Percentiles rank a stretch among this genome's conserved stretches.
Evolutionary conservation across 1,140 invertebrate species (phyloP).

Genomic region (Augochlora pura): DNA sequence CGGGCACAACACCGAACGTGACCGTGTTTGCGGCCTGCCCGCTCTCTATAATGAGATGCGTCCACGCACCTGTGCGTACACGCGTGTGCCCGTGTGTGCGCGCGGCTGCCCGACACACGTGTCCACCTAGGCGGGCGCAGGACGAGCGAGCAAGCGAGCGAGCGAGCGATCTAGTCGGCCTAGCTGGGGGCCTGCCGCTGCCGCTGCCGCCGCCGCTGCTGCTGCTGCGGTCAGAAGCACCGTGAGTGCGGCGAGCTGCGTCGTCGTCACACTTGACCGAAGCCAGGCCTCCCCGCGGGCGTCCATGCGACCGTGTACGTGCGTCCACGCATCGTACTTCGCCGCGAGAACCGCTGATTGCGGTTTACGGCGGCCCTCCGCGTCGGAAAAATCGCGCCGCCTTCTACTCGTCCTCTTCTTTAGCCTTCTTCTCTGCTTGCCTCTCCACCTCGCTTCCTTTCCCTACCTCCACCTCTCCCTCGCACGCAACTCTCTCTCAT

Average conservation of each 20-base stretch:
- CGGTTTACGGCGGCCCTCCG: constrained; percentile 59
- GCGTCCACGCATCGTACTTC: constrained; percentile 33
- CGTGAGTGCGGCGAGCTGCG: constrained; percentile 46
- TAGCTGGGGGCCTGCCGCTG: no score
- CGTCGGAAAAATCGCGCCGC: constrained; percentile 47
- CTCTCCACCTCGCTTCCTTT: no score
- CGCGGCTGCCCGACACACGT: constrained; percentile 15
- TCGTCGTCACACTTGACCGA: constrained; percentile 47
- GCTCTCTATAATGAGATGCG: constrained; percentile 29
- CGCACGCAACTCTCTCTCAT: no score
- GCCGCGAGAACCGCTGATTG: constrained; percentile 58
- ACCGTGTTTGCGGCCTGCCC: constrained; percentile 43
- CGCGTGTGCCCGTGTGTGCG: neutral
- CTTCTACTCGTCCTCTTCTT: constrained; percentile 10
- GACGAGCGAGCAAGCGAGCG: neutral
- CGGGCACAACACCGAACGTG: constrained; percentile 20
- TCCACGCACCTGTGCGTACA: constrained; percentile 48
- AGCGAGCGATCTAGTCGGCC: neutral
- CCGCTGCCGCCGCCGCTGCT: no score
- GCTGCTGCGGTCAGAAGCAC: constrained; percentile 40
- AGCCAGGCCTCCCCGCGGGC: neutral
- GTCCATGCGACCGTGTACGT: neutral
- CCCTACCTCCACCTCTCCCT: no score
- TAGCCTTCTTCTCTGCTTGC: no score
- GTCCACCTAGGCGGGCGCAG: neutral